Conservation (phyloP, 2,888 invertebrate species). For the Alloplasta piceator region DNA sequence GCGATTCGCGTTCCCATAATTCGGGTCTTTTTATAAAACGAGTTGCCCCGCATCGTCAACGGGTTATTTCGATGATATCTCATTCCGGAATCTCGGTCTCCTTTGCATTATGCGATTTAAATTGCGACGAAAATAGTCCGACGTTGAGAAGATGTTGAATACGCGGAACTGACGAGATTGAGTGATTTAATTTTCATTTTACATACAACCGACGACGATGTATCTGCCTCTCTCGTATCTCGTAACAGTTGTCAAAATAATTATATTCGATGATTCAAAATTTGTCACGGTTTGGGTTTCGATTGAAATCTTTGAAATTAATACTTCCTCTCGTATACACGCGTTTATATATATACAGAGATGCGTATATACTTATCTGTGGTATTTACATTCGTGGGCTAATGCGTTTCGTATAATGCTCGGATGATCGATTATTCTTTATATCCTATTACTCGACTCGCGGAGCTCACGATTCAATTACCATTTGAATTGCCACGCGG, state of each 20-base stretch:
- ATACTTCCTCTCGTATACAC: not conserved
- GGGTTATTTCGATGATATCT: too few relatives aligned
- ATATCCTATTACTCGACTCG: conserved; percentile 46
- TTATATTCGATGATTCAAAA: conserved; percentile 37
- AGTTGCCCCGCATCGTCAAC: too few relatives aligned
- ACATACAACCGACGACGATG: too few relatives aligned
- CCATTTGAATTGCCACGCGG: conserved; percentile 48
- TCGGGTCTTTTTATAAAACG: too few relatives aligned
- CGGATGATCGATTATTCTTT: conserved; percentile 52
- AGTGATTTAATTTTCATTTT: too few relatives aligned
- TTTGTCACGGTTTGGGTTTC: conserved; percentile 21
- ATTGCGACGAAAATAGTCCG: too few relatives aligned
- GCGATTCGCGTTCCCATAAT: too few relatives aligned
- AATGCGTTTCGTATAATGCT: conserved; percentile 35
- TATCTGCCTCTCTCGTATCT: not conserved
- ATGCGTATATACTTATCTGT: not conserved
- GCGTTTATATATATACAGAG: not conserved
- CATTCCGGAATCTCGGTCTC: too few relatives aligned
- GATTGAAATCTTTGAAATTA: conserved; percentile 36
- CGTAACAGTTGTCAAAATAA: conserved; percentile 11
- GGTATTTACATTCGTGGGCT: not conserved
- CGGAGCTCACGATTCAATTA: conserved; percentile 52
- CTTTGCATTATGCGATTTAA: too few relatives aligned
- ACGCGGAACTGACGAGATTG: too few relatives aligned
- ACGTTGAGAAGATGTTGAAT: too few relatives aligned